A percentile compares a stretch with the other conserved stretches of the same genome.
Conservation (phyloP, 1,140 invertebrate species). For the Drosophila athabasca region DNA sequence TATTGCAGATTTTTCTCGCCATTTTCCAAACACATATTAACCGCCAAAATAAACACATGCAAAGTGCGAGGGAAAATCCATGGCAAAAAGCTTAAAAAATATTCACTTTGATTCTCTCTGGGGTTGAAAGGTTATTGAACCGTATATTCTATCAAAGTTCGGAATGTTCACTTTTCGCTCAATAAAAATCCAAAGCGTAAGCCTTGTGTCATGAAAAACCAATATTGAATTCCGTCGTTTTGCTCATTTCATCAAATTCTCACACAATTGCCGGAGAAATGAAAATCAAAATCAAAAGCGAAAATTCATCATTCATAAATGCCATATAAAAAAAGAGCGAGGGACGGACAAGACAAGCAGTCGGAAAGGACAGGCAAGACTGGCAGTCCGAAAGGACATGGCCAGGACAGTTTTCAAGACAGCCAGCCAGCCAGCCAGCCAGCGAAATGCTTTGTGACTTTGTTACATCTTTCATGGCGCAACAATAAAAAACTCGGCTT, state of each 20-base stretch:
- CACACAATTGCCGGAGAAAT: constrained; percentile 40
- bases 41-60: constrained; percentile 35
- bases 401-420: constrained; percentile 9
- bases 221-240: constrained; percentile 39
- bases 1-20: constrained; percentile 1
- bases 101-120: constrained; percentile 23
- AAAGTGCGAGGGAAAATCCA: constrained; percentile 3
- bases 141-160: constrained; percentile 24
- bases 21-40: no score
- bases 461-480: constrained; percentile 75
- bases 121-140: constrained; percentile 53
- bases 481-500: constrained; percentile 74
- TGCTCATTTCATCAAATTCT: constrained; percentile 63
- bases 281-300: constrained; percentile 66
- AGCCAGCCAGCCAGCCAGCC: constrained; percentile 36
- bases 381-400: constrained; percentile 34
- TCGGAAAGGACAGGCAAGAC: no score
- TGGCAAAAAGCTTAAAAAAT: constrained; percentile 27
- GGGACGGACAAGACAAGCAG: constrained; percentile 19
- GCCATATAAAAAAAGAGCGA: constrained; percentile 42
- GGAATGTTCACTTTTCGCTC: constrained; percentile 4
- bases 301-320: constrained; percentile 76
- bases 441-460: constrained; percentile 75
- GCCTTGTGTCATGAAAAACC: constrained; percentile 15
- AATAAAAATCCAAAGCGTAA: constrained; percentile 15